A percentile compares a stretch with the other conserved stretches of the same genome.
Conservation (phyloP, 2,113 vertebrate genomes). For the Delphinus delphis region DNA sequence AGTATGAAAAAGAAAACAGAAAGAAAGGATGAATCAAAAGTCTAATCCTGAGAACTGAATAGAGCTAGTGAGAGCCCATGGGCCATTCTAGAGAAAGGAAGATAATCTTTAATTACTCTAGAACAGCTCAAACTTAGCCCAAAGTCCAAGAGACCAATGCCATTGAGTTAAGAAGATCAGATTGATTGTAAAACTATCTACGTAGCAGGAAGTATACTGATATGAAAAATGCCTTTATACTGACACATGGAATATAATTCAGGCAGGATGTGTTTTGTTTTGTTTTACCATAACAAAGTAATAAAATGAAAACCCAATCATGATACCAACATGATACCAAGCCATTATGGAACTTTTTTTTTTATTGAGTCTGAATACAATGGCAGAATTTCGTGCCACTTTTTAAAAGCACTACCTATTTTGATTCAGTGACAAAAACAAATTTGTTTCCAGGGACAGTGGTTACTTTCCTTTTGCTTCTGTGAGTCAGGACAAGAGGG, state of each 20-base stretch:
- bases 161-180: not conserved
- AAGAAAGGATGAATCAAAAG: not conserved
- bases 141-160: not conserved
- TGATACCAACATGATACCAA: not conserved
- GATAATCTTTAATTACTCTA: not conserved
- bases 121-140: not conserved
- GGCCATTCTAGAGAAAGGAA: not conserved
- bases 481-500: not conserved
- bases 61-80: not conserved
- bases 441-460: not conserved
- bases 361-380: not conserved
- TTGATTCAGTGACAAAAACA: not conserved
- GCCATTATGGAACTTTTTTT: not conserved
- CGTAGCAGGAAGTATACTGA: not conserved
- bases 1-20: not conserved
- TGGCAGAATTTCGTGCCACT: not conserved
- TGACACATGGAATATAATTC: not conserved
- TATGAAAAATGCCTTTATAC: constrained; percentile 28
- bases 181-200: not conserved
- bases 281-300: constrained; percentile 18
- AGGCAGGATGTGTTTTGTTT: constrained; percentile 48
- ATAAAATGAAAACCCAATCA: constrained; percentile 33
- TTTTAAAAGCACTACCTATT: not conserved
- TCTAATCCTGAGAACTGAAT: not conserved
- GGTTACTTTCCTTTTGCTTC: not conserved